Evolutionary conservation across 2,797 vertebrate genomes (phyloP).

Genomic region (Petrocephalus sullivani): DNA sequence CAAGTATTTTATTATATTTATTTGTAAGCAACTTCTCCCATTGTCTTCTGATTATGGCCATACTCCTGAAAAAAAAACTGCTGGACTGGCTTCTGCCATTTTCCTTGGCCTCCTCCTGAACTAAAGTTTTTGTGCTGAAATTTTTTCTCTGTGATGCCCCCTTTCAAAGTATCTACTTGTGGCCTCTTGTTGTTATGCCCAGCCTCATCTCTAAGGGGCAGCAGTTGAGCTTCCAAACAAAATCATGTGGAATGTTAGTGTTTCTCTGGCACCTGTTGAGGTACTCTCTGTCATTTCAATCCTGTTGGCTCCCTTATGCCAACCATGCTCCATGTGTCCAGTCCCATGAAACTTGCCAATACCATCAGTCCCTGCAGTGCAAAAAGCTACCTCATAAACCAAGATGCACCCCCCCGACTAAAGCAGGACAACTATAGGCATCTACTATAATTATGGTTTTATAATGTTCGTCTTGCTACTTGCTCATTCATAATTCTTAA

Average conservation of each 20-base stretch:
- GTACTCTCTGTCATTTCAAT: neutral
- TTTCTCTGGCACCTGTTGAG: slow-evolving; percentile 20
- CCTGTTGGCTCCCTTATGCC: neutral
- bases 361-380: slow-evolving; percentile 14
- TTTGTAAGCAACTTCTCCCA: too few relatives aligned
- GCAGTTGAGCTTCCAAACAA: too few relatives aligned
- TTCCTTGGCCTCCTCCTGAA: neutral
- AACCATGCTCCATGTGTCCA: neutral
- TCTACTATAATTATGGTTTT: neutral
- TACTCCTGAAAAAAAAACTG: too few relatives aligned
- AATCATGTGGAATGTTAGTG: neutral
- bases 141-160: neutral
- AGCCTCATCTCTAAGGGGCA: too few relatives aligned
- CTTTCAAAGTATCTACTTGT: too few relatives aligned
- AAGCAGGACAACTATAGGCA: neutral
- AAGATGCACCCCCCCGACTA: neutral
- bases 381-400: neutral
- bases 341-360: neutral
- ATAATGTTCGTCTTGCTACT: neutral
- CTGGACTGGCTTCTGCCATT: too few relatives aligned
- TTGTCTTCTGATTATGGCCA: too few relatives aligned
- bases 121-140: neutral
- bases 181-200: too few relatives aligned
- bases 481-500: neutral
- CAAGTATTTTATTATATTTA: neutral